Base-by-base conservation (phyloP, 2,113 vertebrate genomes). In the Sorex araneus region DNA sequence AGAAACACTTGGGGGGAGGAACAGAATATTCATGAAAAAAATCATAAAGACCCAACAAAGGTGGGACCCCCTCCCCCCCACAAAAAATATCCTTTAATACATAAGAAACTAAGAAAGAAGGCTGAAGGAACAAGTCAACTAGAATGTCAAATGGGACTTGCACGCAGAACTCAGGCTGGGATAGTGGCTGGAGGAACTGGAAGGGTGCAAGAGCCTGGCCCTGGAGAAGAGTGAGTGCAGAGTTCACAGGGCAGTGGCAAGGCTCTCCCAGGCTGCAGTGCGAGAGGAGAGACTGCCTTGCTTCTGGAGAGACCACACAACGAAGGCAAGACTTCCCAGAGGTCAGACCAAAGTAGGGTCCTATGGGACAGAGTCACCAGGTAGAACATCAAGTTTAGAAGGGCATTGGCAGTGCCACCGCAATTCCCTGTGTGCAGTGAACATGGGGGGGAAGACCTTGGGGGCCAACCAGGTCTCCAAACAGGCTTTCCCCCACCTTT, bases 311-410 rank as follows among this genome's bases (percentile, higher is more conserved):
- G 18, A 70, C 43, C 71, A 64, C 2, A 34, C 18, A 27, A 57
- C 1, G 50, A 18, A 79, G 30, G 25, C 12, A 81, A 23, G 45
- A 21, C 50, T 47, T 73, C 36, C 30, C 64, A 40, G 67, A 60
- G 95, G 92, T 95, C 85, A 93, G 66, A 11, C 0, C 11, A 78
- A 81, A 90, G 73, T 9, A 50, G 69, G 54, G 45, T 25, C 43
- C 23, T 9, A 30, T 25, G 70, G 63, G 8, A 15, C 75, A 57
- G 34, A 79, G 76, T 12, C 16, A 69, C 0, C 45, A 12, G 9
- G 21, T 30, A n/a, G 30, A 45, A 43, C 23, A 34, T 6, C 18
- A 25, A 28, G 60, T 69, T 89, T 71, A 54, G 19, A 70, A 30
- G 13, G 19, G 36, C 43, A 79, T 45, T 30, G 63, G 75, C 18